phyloP scores from a whole-genome alignment of 2,797 vertebrate species.

The Oophaga sylvatica region DNA sequence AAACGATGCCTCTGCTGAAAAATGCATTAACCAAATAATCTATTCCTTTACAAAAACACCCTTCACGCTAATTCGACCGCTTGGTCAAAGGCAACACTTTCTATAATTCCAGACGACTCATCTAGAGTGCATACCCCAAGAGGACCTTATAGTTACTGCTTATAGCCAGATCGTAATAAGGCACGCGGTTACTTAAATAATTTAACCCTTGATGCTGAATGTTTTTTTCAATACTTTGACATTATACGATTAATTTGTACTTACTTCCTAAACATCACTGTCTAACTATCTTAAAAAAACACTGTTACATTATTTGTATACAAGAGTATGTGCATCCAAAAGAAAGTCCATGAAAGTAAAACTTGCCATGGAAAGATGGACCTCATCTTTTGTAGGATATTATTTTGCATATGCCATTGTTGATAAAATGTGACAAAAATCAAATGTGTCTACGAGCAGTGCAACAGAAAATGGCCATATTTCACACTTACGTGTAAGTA shows the following conservation, averaged over 20 bases:
- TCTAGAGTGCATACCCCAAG: neutral
- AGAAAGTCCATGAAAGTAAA: too few species aligned
- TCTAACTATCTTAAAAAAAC: too few species aligned
- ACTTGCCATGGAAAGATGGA: too few species aligned
- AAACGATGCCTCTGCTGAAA: constrained; percentile 79
- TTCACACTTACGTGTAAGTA: too few species aligned
- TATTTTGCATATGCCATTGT: too few species aligned
- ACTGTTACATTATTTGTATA: too few species aligned
- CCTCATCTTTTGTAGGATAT: too few species aligned
- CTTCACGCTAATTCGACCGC: constrained; percentile 71
- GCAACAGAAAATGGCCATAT: too few species aligned
- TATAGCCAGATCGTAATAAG: neutral
- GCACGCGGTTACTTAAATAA: neutral
- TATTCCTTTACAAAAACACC: constrained; percentile 80
- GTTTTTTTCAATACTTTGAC: neutral
- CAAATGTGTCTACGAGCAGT: too few species aligned
- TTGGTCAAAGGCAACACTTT: constrained; percentile 37
- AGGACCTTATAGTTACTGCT: neutral
- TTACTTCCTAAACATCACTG: neutral
- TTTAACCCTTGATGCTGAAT: neutral
- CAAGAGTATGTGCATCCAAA: too few species aligned
- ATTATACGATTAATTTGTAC: neutral
- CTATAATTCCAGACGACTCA: neutral
- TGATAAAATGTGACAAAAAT: too few species aligned
- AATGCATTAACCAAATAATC: constrained; percentile 77